These are phyloP conservation scores for Pterophyllum scalare DNA, from an alignment of 2,113 vertebrate genomes.

Conservation along the genomic window DNA sequence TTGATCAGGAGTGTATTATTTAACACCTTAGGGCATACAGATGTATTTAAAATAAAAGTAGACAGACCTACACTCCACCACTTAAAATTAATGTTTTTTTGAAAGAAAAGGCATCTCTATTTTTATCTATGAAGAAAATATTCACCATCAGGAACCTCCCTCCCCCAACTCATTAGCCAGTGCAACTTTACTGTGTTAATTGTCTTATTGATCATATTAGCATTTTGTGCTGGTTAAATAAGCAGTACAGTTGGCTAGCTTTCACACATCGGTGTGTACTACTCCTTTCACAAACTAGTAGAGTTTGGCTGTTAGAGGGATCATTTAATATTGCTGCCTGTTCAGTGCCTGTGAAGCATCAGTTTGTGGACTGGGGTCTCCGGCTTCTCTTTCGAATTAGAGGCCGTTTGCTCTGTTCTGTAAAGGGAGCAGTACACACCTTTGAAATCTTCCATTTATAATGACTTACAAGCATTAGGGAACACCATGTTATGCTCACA, in stretches of 20 bases:
- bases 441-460: background rate
- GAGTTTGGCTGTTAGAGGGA: background rate
- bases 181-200: background rate
- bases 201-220: background rate
- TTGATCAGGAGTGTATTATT: too few species aligned
- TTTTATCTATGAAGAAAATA: background rate
- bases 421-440: background rate
- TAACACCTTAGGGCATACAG: background rate
- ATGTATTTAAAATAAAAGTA: background rate
- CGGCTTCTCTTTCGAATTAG: background rate
- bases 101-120: background rate
- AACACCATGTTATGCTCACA: background rate
- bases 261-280: background rate
- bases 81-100: background rate
- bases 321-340: background rate
- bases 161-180: fast-evolving
- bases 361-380: background rate
- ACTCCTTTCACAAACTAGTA: background rate
- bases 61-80: background rate
- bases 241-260: too few species aligned
- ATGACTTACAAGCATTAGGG: background rate
- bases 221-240: background rate
- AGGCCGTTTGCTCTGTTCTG: background rate
- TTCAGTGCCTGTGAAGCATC: background rate
- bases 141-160: too few species aligned